Conservation (phyloP, 2,888 invertebrate species). For the Drosophila heteroneura region DNA sequence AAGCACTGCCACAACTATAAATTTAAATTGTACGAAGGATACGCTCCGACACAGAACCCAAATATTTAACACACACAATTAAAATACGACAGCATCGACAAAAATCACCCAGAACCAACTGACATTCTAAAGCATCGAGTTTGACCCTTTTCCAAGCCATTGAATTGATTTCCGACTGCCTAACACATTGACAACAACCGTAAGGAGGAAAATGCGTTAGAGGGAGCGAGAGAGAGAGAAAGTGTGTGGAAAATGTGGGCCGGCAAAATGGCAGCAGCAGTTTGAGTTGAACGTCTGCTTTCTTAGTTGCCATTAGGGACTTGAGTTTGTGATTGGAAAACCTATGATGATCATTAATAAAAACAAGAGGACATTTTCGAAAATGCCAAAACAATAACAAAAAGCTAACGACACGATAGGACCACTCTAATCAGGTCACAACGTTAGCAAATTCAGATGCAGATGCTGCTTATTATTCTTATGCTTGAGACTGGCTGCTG, state of each 20-base stretch:
- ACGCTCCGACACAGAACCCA: conserved; percentile 28
- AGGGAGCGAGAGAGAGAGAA: conserved; percentile 5
- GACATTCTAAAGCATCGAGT: conserved; percentile 32
- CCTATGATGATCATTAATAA: conserved; percentile 75
- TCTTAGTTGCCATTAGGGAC: conserved; percentile 31
- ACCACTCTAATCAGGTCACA: conserved; percentile 58
- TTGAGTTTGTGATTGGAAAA: conserved; percentile 74
- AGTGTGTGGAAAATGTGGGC: conserved; percentile 26
- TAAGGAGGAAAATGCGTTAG: conserved; percentile 3
- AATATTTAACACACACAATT: conserved; percentile 76
- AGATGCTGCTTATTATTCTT: conserved; percentile 38
- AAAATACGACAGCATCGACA: conserved; percentile 66
- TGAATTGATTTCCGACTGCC: conserved; percentile 62
- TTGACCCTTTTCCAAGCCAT: conserved; percentile 79
- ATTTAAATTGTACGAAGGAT: conserved; percentile 48
- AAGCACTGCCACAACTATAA: conserved; percentile 58
- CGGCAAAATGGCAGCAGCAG: conserved; percentile 26
- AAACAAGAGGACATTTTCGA: conserved; percentile 60
- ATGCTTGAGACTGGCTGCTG: conserved; percentile 13
- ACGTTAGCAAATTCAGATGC: conserved; percentile 43
- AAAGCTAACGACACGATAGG: conserved; percentile 21
- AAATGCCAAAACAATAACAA: conserved; percentile 62
- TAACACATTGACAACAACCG: conserved; percentile 22
- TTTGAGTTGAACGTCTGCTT: conserved; percentile 18
- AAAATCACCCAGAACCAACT: conserved; percentile 42